These are phyloP conservation scores for Istiophorus platypterus DNA, from an alignment of 2,113 vertebrate species.

Conservation along the genomic window DNA sequence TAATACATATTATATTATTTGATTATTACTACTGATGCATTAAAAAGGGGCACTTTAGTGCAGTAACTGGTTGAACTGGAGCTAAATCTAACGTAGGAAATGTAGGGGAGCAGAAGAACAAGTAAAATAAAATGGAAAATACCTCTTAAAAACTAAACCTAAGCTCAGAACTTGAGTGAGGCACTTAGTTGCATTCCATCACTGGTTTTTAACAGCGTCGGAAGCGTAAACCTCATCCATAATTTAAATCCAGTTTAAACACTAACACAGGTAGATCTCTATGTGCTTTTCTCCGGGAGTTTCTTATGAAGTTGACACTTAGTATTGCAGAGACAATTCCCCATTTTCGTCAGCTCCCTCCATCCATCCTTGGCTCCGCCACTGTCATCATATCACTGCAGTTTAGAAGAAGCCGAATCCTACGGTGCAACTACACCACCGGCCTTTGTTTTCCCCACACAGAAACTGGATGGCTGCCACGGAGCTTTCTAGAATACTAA, in stretches of 20 bases:
- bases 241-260: constrained; percentile 3
- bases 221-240: background rate
- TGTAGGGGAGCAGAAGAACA: background rate
- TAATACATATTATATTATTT: background rate
- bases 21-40: too few species aligned
- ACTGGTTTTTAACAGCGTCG: background rate
- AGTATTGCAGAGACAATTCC: constrained; percentile 17
- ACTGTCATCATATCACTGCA: constrained; percentile 44
- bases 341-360: constrained; percentile 5
- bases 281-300: background rate
- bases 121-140: background rate
- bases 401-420: constrained; percentile 49
- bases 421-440: constrained; percentile 36
- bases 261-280: background rate
- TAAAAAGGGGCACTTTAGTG: background rate
- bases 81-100: background rate
- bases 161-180: background rate
- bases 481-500: constrained; percentile 80
- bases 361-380: background rate
- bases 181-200: constrained; percentile 1
- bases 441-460: constrained; percentile 59
- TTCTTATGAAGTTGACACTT: constrained; percentile 27
- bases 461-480: constrained; percentile 73
- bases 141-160: background rate
- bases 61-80: background rate